A percentile compares a stretch with the other conserved stretches of the same genome.
Evolutionary conservation across 2,888 invertebrate species (phyloP).

Genomic region (Drosophila sordidula): DNA sequence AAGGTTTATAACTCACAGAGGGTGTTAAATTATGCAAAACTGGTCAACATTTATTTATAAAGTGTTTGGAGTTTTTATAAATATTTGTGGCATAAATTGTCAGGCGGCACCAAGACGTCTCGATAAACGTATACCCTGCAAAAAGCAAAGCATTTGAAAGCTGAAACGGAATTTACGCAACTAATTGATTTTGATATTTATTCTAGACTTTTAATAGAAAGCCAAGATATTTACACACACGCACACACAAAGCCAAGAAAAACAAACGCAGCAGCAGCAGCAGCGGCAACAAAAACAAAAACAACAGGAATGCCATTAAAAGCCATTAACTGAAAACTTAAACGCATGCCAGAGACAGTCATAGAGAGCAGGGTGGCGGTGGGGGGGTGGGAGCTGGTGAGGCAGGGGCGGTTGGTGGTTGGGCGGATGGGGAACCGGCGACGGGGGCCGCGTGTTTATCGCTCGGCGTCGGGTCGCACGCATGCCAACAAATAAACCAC

Average conservation of each 20-base stretch:
- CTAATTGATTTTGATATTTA: constrained; percentile 80
- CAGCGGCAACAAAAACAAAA: constrained; percentile 13
- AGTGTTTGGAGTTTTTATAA: constrained; percentile 6
- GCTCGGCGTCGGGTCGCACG: constrained; percentile 75
- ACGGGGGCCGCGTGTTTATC: constrained; percentile 68
- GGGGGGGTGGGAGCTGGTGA: not conserved
- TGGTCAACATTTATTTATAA: constrained; percentile 20
- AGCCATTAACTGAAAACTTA: constrained; percentile 82
- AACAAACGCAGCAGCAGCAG: constrained; percentile 31
- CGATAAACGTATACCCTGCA: not conserved
- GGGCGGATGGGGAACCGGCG: constrained; percentile 7
- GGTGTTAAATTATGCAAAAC: constrained; percentile 38
- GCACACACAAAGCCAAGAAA: constrained; percentile 28
- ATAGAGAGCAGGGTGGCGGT: constrained; percentile 7
- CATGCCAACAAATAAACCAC: constrained; percentile 77
- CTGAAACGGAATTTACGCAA: constrained; percentile 65
- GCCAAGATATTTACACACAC: constrained; percentile 25
- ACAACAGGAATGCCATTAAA: constrained; percentile 74
- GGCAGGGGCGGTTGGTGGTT: too few species aligned
- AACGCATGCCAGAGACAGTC: constrained; percentile 73
- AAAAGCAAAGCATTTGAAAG: constrained; percentile 14
- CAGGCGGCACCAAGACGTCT: not conserved
- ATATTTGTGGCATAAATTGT: not conserved
- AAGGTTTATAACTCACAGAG: constrained; percentile 28
- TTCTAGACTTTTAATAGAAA: constrained; percentile 58